These are phyloP conservation scores for Pseudochirops cupreus DNA, from an alignment of 2,797 vertebrate species.

Conservation along the genomic window DNA sequence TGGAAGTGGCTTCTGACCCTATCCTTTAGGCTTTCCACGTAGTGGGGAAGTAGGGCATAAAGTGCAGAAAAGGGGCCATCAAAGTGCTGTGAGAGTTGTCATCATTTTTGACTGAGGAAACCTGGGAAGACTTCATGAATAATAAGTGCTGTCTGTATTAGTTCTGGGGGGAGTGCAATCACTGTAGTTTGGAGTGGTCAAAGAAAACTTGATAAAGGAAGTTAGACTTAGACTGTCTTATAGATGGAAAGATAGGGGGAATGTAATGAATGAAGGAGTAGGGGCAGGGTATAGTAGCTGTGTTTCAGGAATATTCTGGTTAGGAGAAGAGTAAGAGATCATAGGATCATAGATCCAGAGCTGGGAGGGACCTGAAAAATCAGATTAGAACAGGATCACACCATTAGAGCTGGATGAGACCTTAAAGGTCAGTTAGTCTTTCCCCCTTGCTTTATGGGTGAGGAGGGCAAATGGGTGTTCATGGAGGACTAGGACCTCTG, in stretches of 20 bases:
- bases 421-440: neutral
- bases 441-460: neutral
- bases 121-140: neutral
- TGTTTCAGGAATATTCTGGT: slow-evolving; percentile 12
- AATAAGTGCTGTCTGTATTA: neutral
- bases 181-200: slow-evolving; percentile 31
- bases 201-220: slow-evolving; percentile 26
- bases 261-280: slow-evolving; percentile 13
- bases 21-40: neutral
- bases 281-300: neutral
- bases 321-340: neutral
- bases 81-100: neutral
- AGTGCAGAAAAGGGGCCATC: neutral
- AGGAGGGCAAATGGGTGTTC: neutral
- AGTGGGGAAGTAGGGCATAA: slow-evolving; percentile 25
- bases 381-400: neutral
- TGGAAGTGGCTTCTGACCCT: neutral
- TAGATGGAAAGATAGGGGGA: neutral
- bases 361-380: neutral
- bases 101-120: neutral
- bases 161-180: neutral
- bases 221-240: neutral
- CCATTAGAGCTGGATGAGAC: neutral
- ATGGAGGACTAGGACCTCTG: neutral
- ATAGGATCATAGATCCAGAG: neutral